Evolutionary conservation across 2,888 invertebrate genomes (phyloP), one percentile per base, ranked within the genome.

Genomic region (Apamea monoglypha): DNA sequence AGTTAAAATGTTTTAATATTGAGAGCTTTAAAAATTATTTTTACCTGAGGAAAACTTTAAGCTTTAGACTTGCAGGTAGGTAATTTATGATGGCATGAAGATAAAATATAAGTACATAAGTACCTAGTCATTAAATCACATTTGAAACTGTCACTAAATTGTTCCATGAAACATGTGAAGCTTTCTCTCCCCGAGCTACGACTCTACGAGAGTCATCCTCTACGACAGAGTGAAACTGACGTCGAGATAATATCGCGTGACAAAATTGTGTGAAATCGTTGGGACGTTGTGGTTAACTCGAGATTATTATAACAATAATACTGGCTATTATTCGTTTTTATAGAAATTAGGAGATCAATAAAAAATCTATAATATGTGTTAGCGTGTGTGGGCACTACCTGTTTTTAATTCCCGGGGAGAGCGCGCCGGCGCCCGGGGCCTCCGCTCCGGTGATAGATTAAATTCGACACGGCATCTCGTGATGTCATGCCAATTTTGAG

Each of bases 381-480:
- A 91, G 92, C 93, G 93, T 95, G 95, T 94, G 94, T 93, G 94
- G 93, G 93, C 94, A 95, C 95, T 96, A 95, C 95, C 95, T 95
- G 95, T 95, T 94, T 88, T 94, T 94, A 92, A 93, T 93, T 91
- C 90, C 88, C 88, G 89, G 88, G 88, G 87, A 85, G 90, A 90
- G 88, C 90, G 88, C 88, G 81, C 87, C 95, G 96, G 96, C 96
- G 96, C 96, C 96, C 91, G 92, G 87, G 96, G 95, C 94, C 83
- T 82, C 81, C 87, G 90, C 87, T 87, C 84, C 93, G 95, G 96
- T 96, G 96, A 96, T 97, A 96, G 97, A 97, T 97, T 96, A 96
- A 96, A 96, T 97, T 96, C 94, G 97, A 94, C 95, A 96, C 96
- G 96, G 95, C 93, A 96, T 95, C 96, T 96, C 96, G 93, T 95